Base-by-base conservation (phyloP, 2,113 vertebrate genomes). In the Dipodomys ordii region DNA sequence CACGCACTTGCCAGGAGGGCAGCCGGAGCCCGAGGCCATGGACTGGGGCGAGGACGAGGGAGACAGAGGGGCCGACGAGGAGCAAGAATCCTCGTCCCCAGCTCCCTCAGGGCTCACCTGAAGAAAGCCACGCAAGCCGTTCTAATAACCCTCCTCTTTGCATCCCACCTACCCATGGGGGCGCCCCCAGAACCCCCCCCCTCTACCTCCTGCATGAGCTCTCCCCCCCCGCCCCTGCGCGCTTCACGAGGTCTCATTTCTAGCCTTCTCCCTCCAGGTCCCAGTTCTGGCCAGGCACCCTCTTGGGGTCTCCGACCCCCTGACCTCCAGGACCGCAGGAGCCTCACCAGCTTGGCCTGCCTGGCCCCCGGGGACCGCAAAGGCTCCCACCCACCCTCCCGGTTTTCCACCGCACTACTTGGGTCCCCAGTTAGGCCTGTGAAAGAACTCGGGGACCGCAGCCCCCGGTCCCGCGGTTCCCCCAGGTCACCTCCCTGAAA, bases 41-140 rank as follows among this genome's bases (percentile, higher is more conserved):
- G 99, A 98, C 97, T 97, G 99, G 72, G 99, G 99, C 32, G 99
- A 99, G 30, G 98, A 98, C 39, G 98, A 98, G 25, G 98, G 99
- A n/a, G 98, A 98, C 57, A 98, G 97, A 6, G 98, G 98, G 65
- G 98, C 96, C 2, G 98, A 98, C 27, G 99, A 98, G 88, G 98
- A 98, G 94, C 98, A 98, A 10, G 98, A 99, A 76, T 99, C 99
- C 90, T 99, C 99, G 98, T 99, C 98, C 95, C 98, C 96, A 3
- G 98, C 98, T 20, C 98, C 98, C 94, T 98, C 98, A 27, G 97
- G 98, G 88, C 98, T 98, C 88, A 98, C 98, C 98, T 99, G 98
- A 91, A 79, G 96, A 92, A 93, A 89, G 83, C 67, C 72, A 49
- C 15, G 87, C 95, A 39, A 0, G 44, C n/a, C 23, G 27, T 67